Evolutionary conservation across 2,113 vertebrate species (phyloP), one percentile per base, ranked within the genome.

Genomic region (Tragelaphus scriptus): DNA sequence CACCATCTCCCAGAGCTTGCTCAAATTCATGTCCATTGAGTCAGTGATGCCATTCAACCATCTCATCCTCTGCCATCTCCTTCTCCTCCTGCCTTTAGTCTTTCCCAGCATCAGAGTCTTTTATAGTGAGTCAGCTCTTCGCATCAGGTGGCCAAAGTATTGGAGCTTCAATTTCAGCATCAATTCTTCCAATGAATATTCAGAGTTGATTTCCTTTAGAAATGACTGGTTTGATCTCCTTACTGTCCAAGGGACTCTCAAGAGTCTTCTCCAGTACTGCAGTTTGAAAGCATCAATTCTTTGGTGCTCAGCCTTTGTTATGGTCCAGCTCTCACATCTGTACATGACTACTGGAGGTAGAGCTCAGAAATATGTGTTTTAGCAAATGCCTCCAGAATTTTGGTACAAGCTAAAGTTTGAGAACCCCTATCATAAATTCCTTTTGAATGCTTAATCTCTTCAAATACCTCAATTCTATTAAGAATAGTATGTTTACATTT

Each of bases 381-480:
- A 84, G 61, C 21, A 86, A 85, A 79, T 65, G 56, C 61, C 85
- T 56, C 58, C 1, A 3, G 58, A 86, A 81, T 94, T 92, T 59
- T 94, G 30, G n/a, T 89, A 53, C 30, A 96, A 68, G 49, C 86
- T 85, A 15, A 81, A 80, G 59, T 92, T 91, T 91, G 59, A 85
- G 90, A 89, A 80, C 47, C 19, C 47, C 15, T 59, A 13, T 94
- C 85, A 25, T 82, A 79, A 95, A 88, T 81, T 87, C 12, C 26
- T 51, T 55, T 87, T 93, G 90, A 91, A 93, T 68, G 19, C 84
- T 96, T 91, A 95, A 53, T 56, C 19, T 84, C 56, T 68, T 93
- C 10, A 36, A 32, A 55, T 58, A 65, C 44, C 23, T 77, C 25
- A 82, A 16, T 96, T 96, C 40, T 63, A 36, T 89, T 68, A 95